These are phyloP conservation scores for Vipera ursinii DNA, from an alignment of 2,797 vertebrate species.

Conservation along the genomic window DNA sequence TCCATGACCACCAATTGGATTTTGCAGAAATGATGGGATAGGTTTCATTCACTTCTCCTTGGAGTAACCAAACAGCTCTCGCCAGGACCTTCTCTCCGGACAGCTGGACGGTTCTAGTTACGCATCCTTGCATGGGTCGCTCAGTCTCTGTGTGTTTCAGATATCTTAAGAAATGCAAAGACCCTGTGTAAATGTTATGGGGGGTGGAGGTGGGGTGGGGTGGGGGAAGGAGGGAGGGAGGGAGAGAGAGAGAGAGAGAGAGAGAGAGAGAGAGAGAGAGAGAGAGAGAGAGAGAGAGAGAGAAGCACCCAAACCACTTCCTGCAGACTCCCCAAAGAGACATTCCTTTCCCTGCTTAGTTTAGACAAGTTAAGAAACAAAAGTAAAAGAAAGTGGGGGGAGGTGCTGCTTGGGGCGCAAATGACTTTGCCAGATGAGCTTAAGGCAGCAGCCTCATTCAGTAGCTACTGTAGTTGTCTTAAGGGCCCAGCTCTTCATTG, in stretches of 20 bases:
- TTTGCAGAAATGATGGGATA: background rate
- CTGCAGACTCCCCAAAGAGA: slow-evolving; percentile 32
- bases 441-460: background rate
- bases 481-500: background rate
- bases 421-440: slow-evolving; percentile 27
- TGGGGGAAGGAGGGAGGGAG: background rate
- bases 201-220: background rate
- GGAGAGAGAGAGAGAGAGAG: too few species aligned
- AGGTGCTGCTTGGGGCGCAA: background rate
- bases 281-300: too few species aligned
- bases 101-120: background rate
- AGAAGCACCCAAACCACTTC: slow-evolving; percentile 19
- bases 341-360: slow-evolving; percentile 29
- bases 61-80: background rate
- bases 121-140: background rate
- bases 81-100: background rate
- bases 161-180: background rate
- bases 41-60: background rate
- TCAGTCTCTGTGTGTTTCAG: background rate
- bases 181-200: background rate
- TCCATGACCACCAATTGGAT: background rate
- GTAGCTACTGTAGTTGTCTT: background rate
- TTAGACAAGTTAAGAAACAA: slow-evolving; percentile 34
- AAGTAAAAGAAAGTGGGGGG: background rate
- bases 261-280: background rate